phyloP scores from a whole-genome alignment of 2,888 invertebrate species.

The Eledone cirrhosa region DNA sequence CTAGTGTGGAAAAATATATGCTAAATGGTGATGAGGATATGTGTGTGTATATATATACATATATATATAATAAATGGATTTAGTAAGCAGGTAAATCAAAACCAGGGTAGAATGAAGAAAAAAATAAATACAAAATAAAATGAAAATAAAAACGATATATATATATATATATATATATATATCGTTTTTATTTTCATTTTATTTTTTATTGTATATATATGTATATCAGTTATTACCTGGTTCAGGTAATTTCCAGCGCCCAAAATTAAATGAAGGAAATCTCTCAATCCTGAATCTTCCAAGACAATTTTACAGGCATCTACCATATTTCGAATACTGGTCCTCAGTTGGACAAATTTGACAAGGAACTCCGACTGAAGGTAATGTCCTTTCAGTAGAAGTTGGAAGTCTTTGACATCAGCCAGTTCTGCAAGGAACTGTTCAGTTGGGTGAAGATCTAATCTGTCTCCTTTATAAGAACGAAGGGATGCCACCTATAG shows the following conservation, averaged over 20 bases:
- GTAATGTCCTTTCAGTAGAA: conserved; percentile 66
- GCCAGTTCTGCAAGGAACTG: conserved; percentile 66
- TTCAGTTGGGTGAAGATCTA: conserved; percentile 67
- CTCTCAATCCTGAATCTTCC: conserved; percentile 48
- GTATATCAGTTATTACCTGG: too few relatives aligned
- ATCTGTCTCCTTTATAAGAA: conserved; percentile 59
- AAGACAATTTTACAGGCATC: conserved; percentile 47
- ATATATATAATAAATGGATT: too few relatives aligned
- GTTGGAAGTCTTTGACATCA: conserved; percentile 63
- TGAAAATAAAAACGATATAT: too few relatives aligned
- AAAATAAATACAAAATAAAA: too few relatives aligned
- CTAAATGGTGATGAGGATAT: too few relatives aligned
- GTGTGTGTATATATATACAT: too few relatives aligned
- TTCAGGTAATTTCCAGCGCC: conserved; percentile 64
- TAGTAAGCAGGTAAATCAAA: too few relatives aligned
- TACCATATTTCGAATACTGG: conserved; percentile 47
- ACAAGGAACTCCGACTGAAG: conserved; percentile 66
- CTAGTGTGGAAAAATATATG: too few relatives aligned
- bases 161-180: too few relatives aligned
- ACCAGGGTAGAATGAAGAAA: too few relatives aligned
- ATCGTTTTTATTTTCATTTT: too few relatives aligned
- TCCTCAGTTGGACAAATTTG: conserved; percentile 46
- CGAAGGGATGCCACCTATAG: conserved; percentile 64
- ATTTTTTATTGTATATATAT: too few relatives aligned
- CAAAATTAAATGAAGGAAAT: conserved; percentile 59